Evolutionary conservation across 2,797 vertebrate species (phyloP).

Genomic region (Rachycentron canadum): DNA sequence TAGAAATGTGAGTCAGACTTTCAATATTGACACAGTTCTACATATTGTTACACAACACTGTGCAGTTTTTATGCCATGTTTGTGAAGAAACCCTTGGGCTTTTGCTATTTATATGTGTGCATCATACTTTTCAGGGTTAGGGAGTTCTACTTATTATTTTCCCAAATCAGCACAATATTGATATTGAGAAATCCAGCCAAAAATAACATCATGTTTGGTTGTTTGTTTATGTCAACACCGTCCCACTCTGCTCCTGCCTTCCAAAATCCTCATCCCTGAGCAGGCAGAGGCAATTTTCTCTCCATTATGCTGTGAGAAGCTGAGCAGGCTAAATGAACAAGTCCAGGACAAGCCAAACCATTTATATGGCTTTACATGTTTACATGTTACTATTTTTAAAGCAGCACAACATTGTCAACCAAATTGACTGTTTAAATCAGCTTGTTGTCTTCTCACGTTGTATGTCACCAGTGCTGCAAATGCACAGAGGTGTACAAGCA

Average conservation of each 20-base stretch:
- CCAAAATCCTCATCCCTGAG: conserved; percentile 63
- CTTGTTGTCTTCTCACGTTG: conserved; percentile 29
- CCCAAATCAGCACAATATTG: conserved; percentile 42
- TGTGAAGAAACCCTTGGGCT: neutral
- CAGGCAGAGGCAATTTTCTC: conserved; percentile 65
- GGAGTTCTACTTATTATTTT: conserved; percentile 21
- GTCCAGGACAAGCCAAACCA: conserved; percentile 65
- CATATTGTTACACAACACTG: neutral
- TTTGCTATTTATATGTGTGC: neutral
- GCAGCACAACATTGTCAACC: conserved; percentile 45
- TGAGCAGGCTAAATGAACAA: conserved; percentile 68
- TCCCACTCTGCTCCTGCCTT: conserved; percentile 45
- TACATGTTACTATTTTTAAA: conserved; percentile 67
- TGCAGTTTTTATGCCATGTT: conserved; percentile 2
- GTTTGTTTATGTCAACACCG: conserved; percentile 57
- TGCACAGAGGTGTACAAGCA: conserved; percentile 1
- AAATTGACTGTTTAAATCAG: conserved; percentile 62
- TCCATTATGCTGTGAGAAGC: conserved; percentile 70
- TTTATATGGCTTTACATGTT: conserved; percentile 65
- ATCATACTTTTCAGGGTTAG: conserved; percentile 4
- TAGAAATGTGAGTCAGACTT: neutral
- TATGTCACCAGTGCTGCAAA: conserved; percentile 30
- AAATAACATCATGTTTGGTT: conserved; percentile 47
- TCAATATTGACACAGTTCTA: neutral
- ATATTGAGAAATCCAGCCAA: conserved; percentile 32